Evolutionary conservation across 2,797 vertebrate genomes (phyloP), one percentile per base, ranked within the genome.

Genomic region (Micrastur ruficollis): DNA sequence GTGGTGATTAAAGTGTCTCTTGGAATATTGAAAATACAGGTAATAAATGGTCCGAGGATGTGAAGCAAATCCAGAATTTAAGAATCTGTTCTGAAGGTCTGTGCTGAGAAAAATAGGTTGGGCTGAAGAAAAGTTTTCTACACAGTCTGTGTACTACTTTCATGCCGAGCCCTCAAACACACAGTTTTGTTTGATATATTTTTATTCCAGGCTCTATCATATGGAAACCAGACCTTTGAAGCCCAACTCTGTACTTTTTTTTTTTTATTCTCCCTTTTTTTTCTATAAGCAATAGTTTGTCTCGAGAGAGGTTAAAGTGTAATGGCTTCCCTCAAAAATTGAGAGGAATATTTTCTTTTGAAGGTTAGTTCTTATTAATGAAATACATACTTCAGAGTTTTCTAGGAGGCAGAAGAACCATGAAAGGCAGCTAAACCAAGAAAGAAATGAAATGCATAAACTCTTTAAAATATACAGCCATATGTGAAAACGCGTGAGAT

Each of bases 1-100:
- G 11, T 72, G 91, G 88, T 95, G 94, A 90, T 92, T 94, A 94
- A 96, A 96, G 75, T 78, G 89, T 92, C 92, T 96, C 73, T 81
- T 29, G 72, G 93, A 96, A 91, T 94, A 90, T 85, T 86, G 84
- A 78, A 96, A 95, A 86, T 67, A 32, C 56, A 78, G 89, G 82
- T 90, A 88, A 95, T 88, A 92, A 95, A 96, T 70, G 58, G 68
- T n/a, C 26, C 16, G 61, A 49, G 81, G 67, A 23, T 26, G 62
- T 17, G 66, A 74, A 73, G 50, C 67, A 46, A 78, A 52, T 73
- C 7, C 32, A 20, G 59, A 50, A 47, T 59, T 81, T 15, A 42
- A 52, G 78, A 58, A 63, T 29, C 59, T 52, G 11, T 23, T 94
- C 42, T 74, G 89, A 58, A 68, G 50, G 56, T 84, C 38, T 78